Percentiles rank a stretch among this genome's conserved stretches.
phyloP scores from a whole-genome alignment of 2,113 vertebrate species.

The Pao palembangensis region DNA sequence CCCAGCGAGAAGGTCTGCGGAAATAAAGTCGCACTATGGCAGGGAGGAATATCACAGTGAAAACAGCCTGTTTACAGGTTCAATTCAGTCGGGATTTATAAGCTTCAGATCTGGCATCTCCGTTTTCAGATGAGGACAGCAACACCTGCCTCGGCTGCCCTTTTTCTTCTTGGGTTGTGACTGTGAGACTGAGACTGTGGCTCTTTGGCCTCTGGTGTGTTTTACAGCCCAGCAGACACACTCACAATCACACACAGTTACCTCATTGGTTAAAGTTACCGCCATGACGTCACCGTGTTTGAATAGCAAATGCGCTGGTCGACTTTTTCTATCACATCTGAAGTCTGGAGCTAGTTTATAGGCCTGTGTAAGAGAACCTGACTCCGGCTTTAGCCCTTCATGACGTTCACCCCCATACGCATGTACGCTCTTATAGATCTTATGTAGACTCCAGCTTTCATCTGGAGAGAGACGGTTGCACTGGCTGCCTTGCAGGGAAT shows the following conservation, averaged over 20 bases:
- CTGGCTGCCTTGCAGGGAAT: constrained; percentile 49
- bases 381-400: neutral
- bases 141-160: neutral
- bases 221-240: constrained; percentile 52
- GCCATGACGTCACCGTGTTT: constrained; percentile 61
- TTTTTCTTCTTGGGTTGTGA: constrained; percentile 5
- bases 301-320: constrained; percentile 55
- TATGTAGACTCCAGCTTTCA: no score
- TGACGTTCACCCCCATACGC: constrained; percentile 11
- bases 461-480: constrained; percentile 45
- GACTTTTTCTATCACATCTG: constrained; percentile 44
- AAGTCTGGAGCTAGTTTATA: constrained; percentile 23
- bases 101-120: constrained; percentile 6
- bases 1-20: constrained; percentile 54
- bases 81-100: constrained; percentile 24
- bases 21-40: constrained; percentile 30
- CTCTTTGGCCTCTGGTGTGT: constrained; percentile 27
- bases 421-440: neutral
- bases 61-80: constrained; percentile 22
- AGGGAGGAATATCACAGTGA: neutral
- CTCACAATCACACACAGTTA: constrained; percentile 60
- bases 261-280: constrained; percentile 63
- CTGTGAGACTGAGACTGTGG: constrained; percentile 20
- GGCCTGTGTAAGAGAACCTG: constrained; percentile 16
- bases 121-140: neutral